A percentile compares a stretch with the other conserved stretches of the same genome.
phyloP scores from a whole-genome alignment of 2,113 vertebrate species.

The Holacanthus passer region DNA sequence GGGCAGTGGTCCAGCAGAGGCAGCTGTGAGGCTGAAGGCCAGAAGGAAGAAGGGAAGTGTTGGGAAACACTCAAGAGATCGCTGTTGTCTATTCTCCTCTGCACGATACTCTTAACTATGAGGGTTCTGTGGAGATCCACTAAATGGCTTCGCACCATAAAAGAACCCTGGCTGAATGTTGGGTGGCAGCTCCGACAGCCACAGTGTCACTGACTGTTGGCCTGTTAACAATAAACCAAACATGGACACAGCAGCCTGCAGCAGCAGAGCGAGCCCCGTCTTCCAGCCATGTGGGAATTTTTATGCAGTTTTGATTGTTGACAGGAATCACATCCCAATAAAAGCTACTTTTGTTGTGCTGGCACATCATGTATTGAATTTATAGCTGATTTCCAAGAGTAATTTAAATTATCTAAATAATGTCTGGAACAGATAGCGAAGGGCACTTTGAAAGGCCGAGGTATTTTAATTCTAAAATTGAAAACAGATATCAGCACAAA shows the following conservation, averaged over 20 bases:
- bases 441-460: slow-evolving; percentile 41
- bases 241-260: neutral
- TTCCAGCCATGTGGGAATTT: slow-evolving; percentile 30
- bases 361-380: slow-evolving; percentile 41
- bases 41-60: slow-evolving; percentile 48
- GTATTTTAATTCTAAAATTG: slow-evolving; percentile 52
- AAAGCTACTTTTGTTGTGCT: slow-evolving; percentile 59
- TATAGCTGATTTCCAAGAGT: slow-evolving; percentile 45
- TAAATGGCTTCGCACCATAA: neutral
- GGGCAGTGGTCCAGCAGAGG: slow-evolving; percentile 40
- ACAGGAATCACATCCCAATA: slow-evolving; percentile 56
- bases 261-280: slow-evolving; percentile 23
- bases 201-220: neutral
- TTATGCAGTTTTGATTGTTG: slow-evolving; percentile 50
- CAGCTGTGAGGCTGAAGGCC: slow-evolving; percentile 65
- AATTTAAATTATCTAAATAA: slow-evolving; percentile 57
- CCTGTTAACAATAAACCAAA: slow-evolving; percentile 12
- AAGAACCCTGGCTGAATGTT: neutral
- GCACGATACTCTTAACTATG: neutral
- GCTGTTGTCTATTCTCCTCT: slow-evolving; percentile 10
- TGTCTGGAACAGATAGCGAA: slow-evolving; percentile 41
- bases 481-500: slow-evolving; percentile 37
- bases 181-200: slow-evolving; percentile 13
- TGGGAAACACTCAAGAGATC: slow-evolving; percentile 49
- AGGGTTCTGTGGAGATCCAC: neutral